Evolutionary conservation across 2,888 invertebrate species (phyloP).

Genomic region (Cremastobaeus sp.): DNA sequence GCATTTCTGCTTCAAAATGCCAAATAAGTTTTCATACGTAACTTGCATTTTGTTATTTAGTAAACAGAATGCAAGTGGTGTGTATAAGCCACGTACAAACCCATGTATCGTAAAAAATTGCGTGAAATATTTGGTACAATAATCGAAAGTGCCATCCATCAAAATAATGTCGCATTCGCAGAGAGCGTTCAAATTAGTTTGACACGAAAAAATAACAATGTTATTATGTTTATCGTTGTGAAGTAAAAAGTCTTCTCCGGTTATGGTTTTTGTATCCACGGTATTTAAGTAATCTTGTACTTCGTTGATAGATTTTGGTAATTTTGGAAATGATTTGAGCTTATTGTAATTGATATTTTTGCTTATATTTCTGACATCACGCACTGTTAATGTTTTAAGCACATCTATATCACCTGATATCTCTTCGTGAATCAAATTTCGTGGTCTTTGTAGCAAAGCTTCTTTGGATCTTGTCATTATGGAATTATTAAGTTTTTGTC

Average conservation of each 20-base stretch:
- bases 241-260: background rate
- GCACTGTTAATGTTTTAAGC: background rate
- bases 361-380: background rate
- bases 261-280: background rate
- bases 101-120: slow-evolving; percentile 18
- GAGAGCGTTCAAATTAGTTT: background rate
- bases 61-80: slow-evolving; percentile 4
- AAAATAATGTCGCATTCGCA: background rate
- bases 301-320: background rate
- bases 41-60: background rate
- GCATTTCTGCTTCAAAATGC: background rate
- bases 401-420: background rate
- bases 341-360: background rate
- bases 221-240: background rate
- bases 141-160: background rate
- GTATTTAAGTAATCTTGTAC: background rate
- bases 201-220: background rate
- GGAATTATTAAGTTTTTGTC: background rate
- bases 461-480: background rate
- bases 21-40: background rate
- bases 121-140: slow-evolving; percentile 8
- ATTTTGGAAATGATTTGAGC: background rate
- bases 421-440: too few relatives aligned
- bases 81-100: background rate
- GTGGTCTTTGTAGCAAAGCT: background rate